These are phyloP conservation scores for Protaetia brevitarsis DNA, from an alignment of 1,140 invertebrate genomes.

Conservation along the genomic window DNA sequence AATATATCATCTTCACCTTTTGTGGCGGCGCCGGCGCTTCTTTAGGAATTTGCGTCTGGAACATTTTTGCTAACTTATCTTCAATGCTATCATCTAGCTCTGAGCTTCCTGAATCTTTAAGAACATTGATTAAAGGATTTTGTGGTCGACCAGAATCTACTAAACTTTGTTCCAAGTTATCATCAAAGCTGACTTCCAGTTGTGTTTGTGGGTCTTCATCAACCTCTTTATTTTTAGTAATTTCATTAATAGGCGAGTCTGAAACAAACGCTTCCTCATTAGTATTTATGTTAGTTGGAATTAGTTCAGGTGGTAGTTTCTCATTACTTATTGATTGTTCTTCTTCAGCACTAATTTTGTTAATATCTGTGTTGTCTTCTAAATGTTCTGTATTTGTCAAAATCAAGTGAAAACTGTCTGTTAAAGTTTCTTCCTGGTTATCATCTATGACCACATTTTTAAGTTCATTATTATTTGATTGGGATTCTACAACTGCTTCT, in stretches of 20 bases:
- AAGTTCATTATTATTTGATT: neutral
- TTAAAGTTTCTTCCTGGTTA: neutral
- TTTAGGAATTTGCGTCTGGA: neutral
- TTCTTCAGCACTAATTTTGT: too few species aligned
- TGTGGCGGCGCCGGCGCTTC: too few species aligned
- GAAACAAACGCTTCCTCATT: too few species aligned
- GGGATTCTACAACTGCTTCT: too few species aligned
- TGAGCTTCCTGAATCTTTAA: neutral
- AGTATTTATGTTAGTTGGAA: too few species aligned
- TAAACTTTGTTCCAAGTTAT: neutral
- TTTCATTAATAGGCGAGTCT: too few species aligned
- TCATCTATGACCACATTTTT: neutral
- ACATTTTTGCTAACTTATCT: conserved; percentile 4
- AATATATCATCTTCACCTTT: conserved; percentile 19
- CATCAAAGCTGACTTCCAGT: neutral
- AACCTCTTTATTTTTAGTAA: too few species aligned
- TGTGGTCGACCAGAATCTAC: neutral
- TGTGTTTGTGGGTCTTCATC: neutral
- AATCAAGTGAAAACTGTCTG: neutral
- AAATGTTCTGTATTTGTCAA: neutral
- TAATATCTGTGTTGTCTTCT: neutral
- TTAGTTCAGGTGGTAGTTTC: too few species aligned
- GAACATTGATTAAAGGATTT: neutral
- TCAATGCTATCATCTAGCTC: neutral
- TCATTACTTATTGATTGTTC: too few species aligned